Evolutionary conservation across 2,113 vertebrate genomes (phyloP).

Genomic region (Gorsachius goisagi): DNA sequence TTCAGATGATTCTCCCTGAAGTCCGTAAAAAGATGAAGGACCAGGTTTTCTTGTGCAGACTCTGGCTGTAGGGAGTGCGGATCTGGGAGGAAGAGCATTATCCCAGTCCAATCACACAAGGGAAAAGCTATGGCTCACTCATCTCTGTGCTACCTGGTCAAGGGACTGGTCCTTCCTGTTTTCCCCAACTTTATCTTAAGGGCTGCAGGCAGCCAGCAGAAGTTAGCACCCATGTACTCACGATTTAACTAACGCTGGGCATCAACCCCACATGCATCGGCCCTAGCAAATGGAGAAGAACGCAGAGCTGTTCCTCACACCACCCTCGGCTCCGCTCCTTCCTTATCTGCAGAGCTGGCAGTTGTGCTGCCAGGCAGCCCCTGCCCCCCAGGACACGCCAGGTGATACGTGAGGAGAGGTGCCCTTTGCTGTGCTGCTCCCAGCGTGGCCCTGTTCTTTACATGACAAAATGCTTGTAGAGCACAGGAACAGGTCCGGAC

Average conservation of each 20-base stretch:
- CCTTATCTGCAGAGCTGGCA: neutral
- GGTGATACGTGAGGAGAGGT: neutral
- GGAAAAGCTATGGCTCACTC: conserved; percentile 2
- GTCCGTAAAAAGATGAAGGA: neutral
- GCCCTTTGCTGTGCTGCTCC: neutral
- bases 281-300: neutral
- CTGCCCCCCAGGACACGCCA: neutral
- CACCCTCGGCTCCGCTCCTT: neutral
- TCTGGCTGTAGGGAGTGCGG: neutral
- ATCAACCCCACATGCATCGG: fast-evolving
- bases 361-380: neutral
- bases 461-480: neutral
- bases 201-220: neutral
- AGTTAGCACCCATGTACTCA: neutral
- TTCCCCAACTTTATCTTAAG: neutral
- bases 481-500: neutral
- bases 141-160: neutral
- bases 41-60: neutral
- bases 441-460: neutral
- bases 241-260: neutral
- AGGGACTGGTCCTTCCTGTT: neutral
- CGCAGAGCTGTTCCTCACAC: neutral
- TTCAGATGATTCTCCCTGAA: neutral
- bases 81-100: neutral
- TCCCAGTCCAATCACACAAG: neutral